Percentiles rank a stretch among this genome's conserved stretches.
phyloP scores from a whole-genome alignment of 2,113 vertebrate species.

The Willisornis vidua region DNA sequence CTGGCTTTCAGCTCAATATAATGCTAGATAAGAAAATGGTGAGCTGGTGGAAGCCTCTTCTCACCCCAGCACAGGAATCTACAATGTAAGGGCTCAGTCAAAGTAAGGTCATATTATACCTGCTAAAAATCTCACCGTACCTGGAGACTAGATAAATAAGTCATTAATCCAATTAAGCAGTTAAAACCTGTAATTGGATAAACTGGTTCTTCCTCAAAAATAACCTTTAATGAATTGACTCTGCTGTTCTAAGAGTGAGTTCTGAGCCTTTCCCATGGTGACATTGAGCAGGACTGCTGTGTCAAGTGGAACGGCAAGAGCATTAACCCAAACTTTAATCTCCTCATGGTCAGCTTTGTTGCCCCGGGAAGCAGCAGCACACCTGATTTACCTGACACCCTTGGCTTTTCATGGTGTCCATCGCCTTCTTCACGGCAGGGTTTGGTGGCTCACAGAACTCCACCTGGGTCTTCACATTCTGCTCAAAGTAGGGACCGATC shows the following conservation, averaged over 20 bases:
- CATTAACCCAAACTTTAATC: conserved; percentile 58
- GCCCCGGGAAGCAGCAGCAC: neutral
- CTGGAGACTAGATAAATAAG: conserved; percentile 58
- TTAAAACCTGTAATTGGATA: conserved; percentile 71
- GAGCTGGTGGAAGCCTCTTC: neutral
- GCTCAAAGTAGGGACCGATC: conserved; percentile 93
- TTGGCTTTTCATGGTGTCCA: conserved; percentile 83
- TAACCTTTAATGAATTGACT: conserved; percentile 67
- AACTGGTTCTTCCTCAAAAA: conserved; percentile 69
- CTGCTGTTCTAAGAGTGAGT: neutral
- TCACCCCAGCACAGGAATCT: neutral
- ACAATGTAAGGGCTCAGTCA: conserved; percentile 6
- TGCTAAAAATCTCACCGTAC: conserved; percentile 38
- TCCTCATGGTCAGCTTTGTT: conserved; percentile 50
- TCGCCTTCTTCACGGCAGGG: conserved; percentile 78
- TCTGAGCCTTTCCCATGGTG: conserved; percentile 5
- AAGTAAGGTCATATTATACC: conserved; percentile 36
- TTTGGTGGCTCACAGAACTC: conserved; percentile 86
- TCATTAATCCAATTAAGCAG: conserved; percentile 64
- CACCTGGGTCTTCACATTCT: conserved; percentile 95
- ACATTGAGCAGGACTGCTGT: conserved; percentile 56
- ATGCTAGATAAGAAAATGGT: neutral
- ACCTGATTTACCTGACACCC: conserved; percentile 87
- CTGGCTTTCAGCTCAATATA: neutral
- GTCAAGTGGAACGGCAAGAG: conserved; percentile 58